Evolutionary conservation across 2,888 invertebrate species (phyloP).

Genomic region (Drosophila suboccidentalis): DNA sequence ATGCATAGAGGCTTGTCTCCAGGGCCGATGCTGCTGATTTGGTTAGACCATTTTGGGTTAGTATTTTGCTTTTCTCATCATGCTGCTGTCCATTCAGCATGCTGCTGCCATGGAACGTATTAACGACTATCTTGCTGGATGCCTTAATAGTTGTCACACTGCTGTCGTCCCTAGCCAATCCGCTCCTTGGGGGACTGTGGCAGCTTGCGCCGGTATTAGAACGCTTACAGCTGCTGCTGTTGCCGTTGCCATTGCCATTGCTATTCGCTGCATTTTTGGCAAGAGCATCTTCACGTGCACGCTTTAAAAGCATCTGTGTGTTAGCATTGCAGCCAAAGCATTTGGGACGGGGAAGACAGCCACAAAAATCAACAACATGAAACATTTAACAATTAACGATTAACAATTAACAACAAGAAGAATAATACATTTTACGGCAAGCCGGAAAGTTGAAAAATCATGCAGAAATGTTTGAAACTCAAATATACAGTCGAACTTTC

Average conservation of each 20-base stretch:
- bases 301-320: slow-evolving; percentile 84
- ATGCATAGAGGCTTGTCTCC: slow-evolving; percentile 82
- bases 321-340: slow-evolving; percentile 61
- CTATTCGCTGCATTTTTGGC: slow-evolving; percentile 52
- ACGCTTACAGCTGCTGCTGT: slow-evolving; percentile 55
- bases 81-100: slow-evolving; percentile 80
- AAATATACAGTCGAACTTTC: background rate
- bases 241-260: slow-evolving; percentile 25
- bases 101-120: slow-evolving; percentile 84
- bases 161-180: slow-evolving; percentile 29
- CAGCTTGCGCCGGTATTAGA: slow-evolving; percentile 18
- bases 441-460: background rate
- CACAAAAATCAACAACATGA: slow-evolving; percentile 18
- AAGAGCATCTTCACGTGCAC: slow-evolving; percentile 81
- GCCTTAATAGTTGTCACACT: slow-evolving; percentile 64
- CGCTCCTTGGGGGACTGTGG: slow-evolving; percentile 36
- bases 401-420: slow-evolving; percentile 19
- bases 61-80: slow-evolving; percentile 78
- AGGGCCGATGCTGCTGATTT: slow-evolving; percentile 80
- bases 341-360: slow-evolving; percentile 31
- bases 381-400: slow-evolving; percentile 31
- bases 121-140: slow-evolving; percentile 83
- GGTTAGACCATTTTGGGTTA: slow-evolving; percentile 82
- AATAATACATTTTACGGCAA: slow-evolving; percentile 2
- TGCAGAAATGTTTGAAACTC: background rate